A percentile compares a stretch with the other conserved stretches of the same genome.
These are phyloP conservation scores for Bucco capensis DNA, from an alignment of 2,113 vertebrate genomes.

Conservation along the genomic window DNA sequence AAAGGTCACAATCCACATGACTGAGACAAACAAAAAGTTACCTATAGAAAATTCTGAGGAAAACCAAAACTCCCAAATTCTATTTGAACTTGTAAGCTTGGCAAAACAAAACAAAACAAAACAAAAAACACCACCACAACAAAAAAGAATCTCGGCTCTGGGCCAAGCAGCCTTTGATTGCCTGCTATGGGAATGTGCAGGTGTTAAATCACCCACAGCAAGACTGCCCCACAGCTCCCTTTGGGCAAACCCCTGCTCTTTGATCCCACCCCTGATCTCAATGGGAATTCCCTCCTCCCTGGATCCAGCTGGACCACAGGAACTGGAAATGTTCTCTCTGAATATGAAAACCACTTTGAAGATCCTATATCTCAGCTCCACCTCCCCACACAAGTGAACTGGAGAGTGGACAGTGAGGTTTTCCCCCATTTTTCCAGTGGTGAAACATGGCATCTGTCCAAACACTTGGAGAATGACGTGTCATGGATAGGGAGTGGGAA, in stretches of 20 bases:
- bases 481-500: background rate
- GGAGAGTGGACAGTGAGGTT: background rate
- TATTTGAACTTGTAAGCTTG: background rate
- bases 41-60: background rate
- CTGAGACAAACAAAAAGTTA: background rate
- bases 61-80: background rate
- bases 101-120: background rate
- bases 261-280: conserved; percentile 20
- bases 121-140: no score
- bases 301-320: fast-evolving
- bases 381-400: fast-evolving
- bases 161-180: conserved; percentile 28
- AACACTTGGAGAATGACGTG: background rate
- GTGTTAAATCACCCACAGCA: conserved; percentile 10
- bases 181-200: background rate
- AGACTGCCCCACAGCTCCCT: background rate
- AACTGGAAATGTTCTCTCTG: background rate
- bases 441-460: background rate
- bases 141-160: background rate
- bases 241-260: background rate
- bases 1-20: background rate
- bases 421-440: background rate
- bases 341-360: background rate
- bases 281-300: background rate
- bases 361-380: background rate